Evolutionary conservation across 2,888 invertebrate species (phyloP).

Genomic region (Mythimna lalbum): DNA sequence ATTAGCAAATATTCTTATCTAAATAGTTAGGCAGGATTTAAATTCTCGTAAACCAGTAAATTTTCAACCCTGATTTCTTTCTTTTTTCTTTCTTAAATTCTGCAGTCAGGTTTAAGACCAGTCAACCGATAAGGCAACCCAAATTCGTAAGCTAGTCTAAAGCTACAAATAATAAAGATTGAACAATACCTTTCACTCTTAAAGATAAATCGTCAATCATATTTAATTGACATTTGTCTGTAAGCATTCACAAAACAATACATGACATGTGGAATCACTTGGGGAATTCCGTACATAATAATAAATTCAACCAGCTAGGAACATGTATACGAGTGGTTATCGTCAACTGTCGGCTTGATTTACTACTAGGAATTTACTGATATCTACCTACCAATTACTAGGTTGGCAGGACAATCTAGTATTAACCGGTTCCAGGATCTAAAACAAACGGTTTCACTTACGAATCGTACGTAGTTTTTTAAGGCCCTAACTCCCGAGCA

Average conservation of each 20-base stretch:
- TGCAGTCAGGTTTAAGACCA: no score
- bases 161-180: no score
- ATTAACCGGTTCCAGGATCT: not conserved
- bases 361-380: conserved; percentile 11
- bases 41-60: no score
- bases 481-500: no score
- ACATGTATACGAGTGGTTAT: conserved; percentile 7
- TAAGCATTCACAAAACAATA: conserved; percentile 17
- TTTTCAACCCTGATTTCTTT: no score
- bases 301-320: conserved; percentile 36
- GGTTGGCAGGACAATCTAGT: not conserved
- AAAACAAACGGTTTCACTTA: not conserved
- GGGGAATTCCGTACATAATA: conserved; percentile 33
- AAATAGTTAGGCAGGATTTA: no score
- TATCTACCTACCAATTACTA: not conserved
- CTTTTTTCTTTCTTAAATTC: no score
- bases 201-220: conserved; percentile 2
- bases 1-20: no score
- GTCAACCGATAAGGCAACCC: no score
- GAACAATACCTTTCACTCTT: not conserved
- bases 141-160: no score
- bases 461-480: not conserved
- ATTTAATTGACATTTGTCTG: conserved; percentile 15
- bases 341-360: conserved; percentile 32
- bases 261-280: conserved; percentile 6